A percentile compares a stretch with the other conserved stretches of the same genome.
Evolutionary conservation across 2,888 invertebrate genomes (phyloP).

Genomic region (Diaprepes abbreviatus): DNA sequence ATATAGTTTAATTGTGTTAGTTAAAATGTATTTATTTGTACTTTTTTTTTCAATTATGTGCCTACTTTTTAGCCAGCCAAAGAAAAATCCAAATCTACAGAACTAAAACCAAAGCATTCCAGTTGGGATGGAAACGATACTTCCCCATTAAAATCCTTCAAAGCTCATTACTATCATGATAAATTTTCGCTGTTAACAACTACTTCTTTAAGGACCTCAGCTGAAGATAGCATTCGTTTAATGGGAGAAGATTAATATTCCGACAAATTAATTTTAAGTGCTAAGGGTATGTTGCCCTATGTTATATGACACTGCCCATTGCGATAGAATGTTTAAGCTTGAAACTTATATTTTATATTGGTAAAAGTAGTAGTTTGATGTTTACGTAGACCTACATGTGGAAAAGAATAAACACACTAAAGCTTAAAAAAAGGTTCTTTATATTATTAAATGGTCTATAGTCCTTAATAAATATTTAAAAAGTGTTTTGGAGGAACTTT

Average conservation of each 20-base stretch:
- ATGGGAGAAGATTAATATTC: slow-evolving; percentile 65
- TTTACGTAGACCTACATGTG: no score
- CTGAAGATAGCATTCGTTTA: slow-evolving; percentile 71
- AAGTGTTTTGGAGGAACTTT: no score
- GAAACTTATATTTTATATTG: not conserved
- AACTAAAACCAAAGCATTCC: slow-evolving; percentile 62
- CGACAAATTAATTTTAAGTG: not conserved
- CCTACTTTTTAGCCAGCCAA: slow-evolving; percentile 53
- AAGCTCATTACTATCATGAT: slow-evolving; percentile 66
- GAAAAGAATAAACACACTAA: no score
- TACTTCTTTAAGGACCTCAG: slow-evolving; percentile 70
- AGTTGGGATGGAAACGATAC: slow-evolving; percentile 62
- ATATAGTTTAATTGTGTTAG: no score
- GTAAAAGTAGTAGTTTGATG: no score
- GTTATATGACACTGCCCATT: not conserved
- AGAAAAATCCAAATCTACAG: slow-evolving; percentile 58
- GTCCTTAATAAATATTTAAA: no score
- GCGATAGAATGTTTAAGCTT: not conserved
- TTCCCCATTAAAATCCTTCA: slow-evolving; percentile 59
- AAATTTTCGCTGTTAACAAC: slow-evolving; percentile 71
- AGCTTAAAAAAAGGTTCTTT: no score
- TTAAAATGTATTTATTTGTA: no score
- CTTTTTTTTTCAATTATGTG: no score
- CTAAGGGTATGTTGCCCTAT: not conserved
- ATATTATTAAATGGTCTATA: no score